These are phyloP conservation scores for Conger conger DNA, from an alignment of 2,113 vertebrate species.

Conservation along the genomic window DNA sequence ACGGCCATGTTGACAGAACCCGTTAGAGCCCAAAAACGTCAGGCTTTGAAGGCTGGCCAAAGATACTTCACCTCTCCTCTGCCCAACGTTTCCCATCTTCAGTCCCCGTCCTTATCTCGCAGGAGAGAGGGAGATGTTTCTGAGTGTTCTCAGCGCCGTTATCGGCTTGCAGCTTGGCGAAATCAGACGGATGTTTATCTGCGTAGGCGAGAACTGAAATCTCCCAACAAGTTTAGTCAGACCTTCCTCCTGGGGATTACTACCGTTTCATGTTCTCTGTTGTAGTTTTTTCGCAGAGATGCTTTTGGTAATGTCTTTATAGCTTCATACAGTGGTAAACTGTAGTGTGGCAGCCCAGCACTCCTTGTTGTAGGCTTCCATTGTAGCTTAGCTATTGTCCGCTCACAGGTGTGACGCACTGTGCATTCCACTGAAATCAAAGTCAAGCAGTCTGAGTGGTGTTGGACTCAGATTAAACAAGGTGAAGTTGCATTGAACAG, in stretches of 20 bases:
- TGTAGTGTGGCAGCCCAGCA: not conserved
- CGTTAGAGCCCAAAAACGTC: constrained; percentile 35
- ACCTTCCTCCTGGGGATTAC: not conserved
- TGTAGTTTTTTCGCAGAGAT: not conserved
- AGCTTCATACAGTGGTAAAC: not conserved
- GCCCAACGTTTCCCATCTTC: constrained; percentile 7
- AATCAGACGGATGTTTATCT: not conserved
- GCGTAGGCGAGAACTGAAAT: not conserved
- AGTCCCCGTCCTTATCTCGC: constrained; percentile 22
- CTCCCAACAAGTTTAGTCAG: not conserved
- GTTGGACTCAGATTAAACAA: constrained; percentile 12
- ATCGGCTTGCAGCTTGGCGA: not conserved
- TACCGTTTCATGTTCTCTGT: not conserved
- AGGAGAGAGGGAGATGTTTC: not conserved
- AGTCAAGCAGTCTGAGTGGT: constrained; percentile 21
- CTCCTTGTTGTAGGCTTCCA: constrained; percentile 3
- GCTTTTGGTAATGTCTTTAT: not conserved
- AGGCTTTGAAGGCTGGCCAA: constrained; percentile 34
- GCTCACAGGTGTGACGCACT: not conserved
- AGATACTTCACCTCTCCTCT: constrained; percentile 22
- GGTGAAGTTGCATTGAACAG: constrained; percentile 34
- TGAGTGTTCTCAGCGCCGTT: not conserved
- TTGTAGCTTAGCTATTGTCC: constrained; percentile 12
- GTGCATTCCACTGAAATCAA: constrained; percentile 8
- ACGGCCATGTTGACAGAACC: constrained; percentile 30